Percentiles rank a stretch among this genome's conserved stretches.
These are phyloP conservation scores for Dryocosmus kuriphilus DNA, from an alignment of 2,888 invertebrate genomes.

Conservation along the genomic window DNA sequence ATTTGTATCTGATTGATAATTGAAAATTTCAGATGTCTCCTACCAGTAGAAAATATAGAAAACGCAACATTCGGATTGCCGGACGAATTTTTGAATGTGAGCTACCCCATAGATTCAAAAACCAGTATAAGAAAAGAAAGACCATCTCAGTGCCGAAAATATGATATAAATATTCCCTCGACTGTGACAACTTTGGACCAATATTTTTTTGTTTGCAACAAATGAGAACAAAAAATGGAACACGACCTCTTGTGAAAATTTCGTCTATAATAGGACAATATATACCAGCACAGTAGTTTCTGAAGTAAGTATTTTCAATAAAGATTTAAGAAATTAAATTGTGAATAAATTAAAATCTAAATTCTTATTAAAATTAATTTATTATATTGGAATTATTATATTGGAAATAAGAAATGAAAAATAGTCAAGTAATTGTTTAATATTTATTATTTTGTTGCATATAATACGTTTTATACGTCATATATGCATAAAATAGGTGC, in stretches of 20 bases:
- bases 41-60: conserved; percentile 79
- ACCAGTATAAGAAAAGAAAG: conserved; percentile 66
- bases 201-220: conserved; percentile 13
- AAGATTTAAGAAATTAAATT: too few species aligned
- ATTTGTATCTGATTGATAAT: neutral
- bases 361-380: too few species aligned
- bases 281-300: conserved; percentile 83
- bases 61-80: conserved; percentile 79
- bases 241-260: conserved; percentile 78
- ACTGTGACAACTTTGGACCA: conserved; percentile 33
- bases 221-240: conserved; percentile 46
- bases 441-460: too few species aligned
- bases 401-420: too few species aligned
- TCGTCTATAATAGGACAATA: conserved; percentile 81
- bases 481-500: too few species aligned
- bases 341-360: too few species aligned
- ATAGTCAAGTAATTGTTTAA: too few species aligned
- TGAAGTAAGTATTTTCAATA: conserved; percentile 79
- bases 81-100: conserved; percentile 76
- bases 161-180: conserved; percentile 65
- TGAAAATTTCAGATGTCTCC: conserved; percentile 79
- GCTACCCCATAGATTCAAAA: conserved; percentile 80
- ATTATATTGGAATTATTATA: too few species aligned
- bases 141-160: conserved; percentile 79
- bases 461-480: too few species aligned